Evolutionary conservation across 2,888 invertebrate species (phyloP), one percentile per base, ranked within the genome.

Genomic region (Alentia gelatinosa): DNA sequence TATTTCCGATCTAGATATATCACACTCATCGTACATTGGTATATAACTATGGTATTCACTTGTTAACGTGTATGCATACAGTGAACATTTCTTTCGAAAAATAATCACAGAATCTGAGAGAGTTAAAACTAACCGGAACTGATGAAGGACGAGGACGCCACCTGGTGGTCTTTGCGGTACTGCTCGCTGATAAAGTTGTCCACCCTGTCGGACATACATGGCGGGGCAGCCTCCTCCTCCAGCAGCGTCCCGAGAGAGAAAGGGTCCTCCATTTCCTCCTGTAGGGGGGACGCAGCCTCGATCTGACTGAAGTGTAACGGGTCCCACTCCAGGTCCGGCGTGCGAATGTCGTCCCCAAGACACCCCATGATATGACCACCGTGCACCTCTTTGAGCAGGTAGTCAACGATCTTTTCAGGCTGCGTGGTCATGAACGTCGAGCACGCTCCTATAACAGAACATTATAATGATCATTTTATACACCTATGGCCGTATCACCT

Each of bases 361-460:
- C 39, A 23, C 7, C 30, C 33, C 12, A 23, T 30, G 12, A 89
- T 50, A 92, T 94, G 95, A 7, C 95, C 95, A 39, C 93, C 92
- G 90, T 95, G 95, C 37, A 95, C 93, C 86, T 95, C 94, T 83
- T 93, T 92, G 15, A 95, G 92, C 37, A 95, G 93, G 42, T 92
- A 92, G 68, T 95, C 95, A 35, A 95, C 74, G 0, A 95, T 91
- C 89, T 93, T 94, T 26, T 92, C 93, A 75, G 92, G 93, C 23
- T 94, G 94, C 68, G 94, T 94, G 88, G 5, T 1, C 33, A 94
- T 50, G 90, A 95, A 94, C 74, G 94, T 94, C 1, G 95, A 95
- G 88, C 94, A 94, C 5, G 95, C 94, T 56, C 93, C 95, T 95
- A 91, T 63, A 63, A 5, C 9, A n/a, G n/a, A n/a, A n/a, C n/a